A percentile compares a stretch with the other conserved stretches of the same genome.
These are phyloP conservation scores for Hydrocynus forskahlii DNA, from an alignment of 2,797 vertebrate genomes.

Conservation along the genomic window DNA sequence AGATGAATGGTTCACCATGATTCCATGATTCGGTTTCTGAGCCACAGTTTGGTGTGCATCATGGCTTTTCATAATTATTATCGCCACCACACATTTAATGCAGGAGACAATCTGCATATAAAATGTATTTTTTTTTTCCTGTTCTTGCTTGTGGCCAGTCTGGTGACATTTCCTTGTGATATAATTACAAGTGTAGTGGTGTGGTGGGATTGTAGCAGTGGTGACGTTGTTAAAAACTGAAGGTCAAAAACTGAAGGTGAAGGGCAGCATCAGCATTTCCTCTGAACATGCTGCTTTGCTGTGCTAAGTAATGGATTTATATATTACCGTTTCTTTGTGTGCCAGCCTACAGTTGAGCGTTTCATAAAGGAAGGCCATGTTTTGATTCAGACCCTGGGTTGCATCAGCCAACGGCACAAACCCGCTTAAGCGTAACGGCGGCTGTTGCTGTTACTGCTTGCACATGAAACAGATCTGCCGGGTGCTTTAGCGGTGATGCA, in stretches of 20 bases:
- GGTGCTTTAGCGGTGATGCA: neutral
- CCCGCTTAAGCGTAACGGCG: constrained; percentile 4
- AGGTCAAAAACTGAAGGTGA: neutral
- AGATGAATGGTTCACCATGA: neutral
- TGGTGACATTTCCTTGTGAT: neutral
- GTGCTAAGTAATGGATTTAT: neutral
- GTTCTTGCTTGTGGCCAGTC: no score
- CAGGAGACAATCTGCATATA: no score
- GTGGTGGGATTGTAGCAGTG: neutral
- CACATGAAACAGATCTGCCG: constrained; percentile 7
- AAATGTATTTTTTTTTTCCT: no score
- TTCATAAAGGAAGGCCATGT: no score
- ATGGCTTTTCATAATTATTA: no score
- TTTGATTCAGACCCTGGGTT: neutral
- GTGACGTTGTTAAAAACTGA: neutral
- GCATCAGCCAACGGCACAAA: neutral
- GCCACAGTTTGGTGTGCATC: no score
- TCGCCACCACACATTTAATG: no score
- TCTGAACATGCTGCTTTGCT: neutral
- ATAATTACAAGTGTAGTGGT: neutral
- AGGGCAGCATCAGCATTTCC: neutral
- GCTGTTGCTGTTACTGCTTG: constrained; percentile 6
- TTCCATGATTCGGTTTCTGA: no score
- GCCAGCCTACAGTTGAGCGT: neutral
- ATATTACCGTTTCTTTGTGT: neutral